Base-by-base conservation (phyloP, 2,113 vertebrate genomes). In the Cyprinus carpio region DNA sequence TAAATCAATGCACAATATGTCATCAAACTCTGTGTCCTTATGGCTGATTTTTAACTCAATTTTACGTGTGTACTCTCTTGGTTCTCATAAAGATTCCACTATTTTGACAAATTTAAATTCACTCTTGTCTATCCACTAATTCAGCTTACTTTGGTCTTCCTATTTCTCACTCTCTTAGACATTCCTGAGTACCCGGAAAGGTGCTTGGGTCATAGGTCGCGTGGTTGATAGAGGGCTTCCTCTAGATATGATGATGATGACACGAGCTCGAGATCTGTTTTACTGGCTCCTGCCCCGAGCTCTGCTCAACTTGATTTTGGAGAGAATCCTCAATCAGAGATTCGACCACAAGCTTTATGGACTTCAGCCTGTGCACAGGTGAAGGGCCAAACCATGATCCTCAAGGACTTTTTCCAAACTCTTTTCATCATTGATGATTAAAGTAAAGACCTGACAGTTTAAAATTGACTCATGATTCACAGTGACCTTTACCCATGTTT, bases 131-230 rank as follows among this genome's bases (percentile, higher is more conserved):
- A 43, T 69, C 8, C 2, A 69, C 31, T 69, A 69, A 69, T 69
- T 69, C 31, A 69, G 9, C 11, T 58, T 16, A 27, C 43, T 31
- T 67, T 46, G 51, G 23, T 37, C 8, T 69, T 16, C 65, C 27
- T 78, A 9, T 72, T 56, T 23, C 9, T 78, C 58, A 6, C 15
- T 58, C 6, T 58, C 0, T 23, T 89, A 99, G 98, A 97, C 97
- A 3, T 98, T 97, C 88, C 95, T 99, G 84, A 99, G 97, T 87
- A 99, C 95, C 4, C 95, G 96, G 13, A 88, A 94, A 46, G 97
- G 98, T 0, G 87, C 94, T 0, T 99, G 98, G 97, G 83, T 99
- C 79, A 0, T 96, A 0, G 92, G 96, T 78, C 96, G 96, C 0
- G 92, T 96, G 79, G 93, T 88, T 1, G 89, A 85, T 10, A 89